Conservation (phyloP, 2,888 invertebrate species). For the Microctonus hyperodae region DNA sequence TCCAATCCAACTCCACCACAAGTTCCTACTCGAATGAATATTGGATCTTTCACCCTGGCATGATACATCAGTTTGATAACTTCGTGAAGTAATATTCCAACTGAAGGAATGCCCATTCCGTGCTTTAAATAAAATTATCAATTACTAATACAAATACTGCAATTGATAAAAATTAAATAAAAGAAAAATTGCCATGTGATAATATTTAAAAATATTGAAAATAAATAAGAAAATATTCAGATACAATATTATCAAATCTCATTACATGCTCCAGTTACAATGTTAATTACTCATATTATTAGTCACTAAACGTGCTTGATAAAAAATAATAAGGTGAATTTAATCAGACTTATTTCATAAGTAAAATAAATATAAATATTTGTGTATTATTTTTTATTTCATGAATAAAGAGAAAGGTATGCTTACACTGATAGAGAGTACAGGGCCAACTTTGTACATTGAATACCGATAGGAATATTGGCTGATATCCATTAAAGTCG, state of each 20-base stretch:
- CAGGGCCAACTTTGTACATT: slow-evolving; percentile 94
- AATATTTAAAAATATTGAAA: not conserved
- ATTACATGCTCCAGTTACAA: not conserved
- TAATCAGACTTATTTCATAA: too few relatives aligned
- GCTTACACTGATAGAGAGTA: slow-evolving; percentile 85
- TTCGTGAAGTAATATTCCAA: slow-evolving; percentile 95
- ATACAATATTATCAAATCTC: not conserved
- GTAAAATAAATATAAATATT: too few relatives aligned
- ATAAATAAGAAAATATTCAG: not conserved
- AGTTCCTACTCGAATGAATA: slow-evolving; percentile 93
- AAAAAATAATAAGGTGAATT: not conserved
- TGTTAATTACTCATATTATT: not conserved
- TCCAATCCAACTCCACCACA: slow-evolving; percentile 94
- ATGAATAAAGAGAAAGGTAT: slow-evolving; percentile 26
- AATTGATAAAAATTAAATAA: too few relatives aligned
- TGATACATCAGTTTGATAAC: slow-evolving; percentile 96
- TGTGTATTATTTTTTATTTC: not conserved
- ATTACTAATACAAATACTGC: too few relatives aligned
- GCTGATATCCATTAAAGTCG: slow-evolving; percentile 87
- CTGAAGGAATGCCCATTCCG: slow-evolving; percentile 97
- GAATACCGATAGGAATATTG: slow-evolving; percentile 92
- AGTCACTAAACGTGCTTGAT: not conserved
- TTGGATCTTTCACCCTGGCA: slow-evolving; percentile 85
- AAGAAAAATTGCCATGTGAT: too few relatives aligned
- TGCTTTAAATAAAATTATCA: slow-evolving; percentile 76